A percentile compares a stretch with the other conserved stretches of the same genome.
Conservation (phyloP, 2,797 vertebrate genomes). For the Notolepis coatsorum region DNA sequence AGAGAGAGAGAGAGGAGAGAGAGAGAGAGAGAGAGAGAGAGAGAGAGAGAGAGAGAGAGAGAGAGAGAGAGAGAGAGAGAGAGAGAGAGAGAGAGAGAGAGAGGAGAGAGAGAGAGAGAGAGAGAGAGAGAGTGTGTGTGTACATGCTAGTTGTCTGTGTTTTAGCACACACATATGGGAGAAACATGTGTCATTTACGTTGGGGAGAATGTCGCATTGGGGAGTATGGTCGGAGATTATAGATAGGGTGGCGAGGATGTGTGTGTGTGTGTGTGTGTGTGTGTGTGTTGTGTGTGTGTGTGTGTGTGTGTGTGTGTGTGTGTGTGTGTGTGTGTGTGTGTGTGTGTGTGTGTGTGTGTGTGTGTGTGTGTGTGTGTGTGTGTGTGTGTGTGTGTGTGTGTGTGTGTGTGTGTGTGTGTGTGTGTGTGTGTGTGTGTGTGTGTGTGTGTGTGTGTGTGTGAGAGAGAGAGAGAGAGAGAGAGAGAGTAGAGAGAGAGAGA, state of each 20-base stretch:
- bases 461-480: slow-evolving; percentile 74
- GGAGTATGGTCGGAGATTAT: slow-evolving; percentile 49
- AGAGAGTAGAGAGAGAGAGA: slow-evolving; percentile 75
- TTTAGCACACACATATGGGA: slow-evolving; percentile 73
- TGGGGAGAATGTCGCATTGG: slow-evolving; percentile 52
- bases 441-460: slow-evolving; percentile 13
- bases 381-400: slow-evolving; percentile 38
- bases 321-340: neutral
- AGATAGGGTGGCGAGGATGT: slow-evolving; percentile 43
- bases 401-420: slow-evolving; percentile 27
- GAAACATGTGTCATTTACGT: slow-evolving; percentile 69
- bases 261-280: neutral
- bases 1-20: no score
- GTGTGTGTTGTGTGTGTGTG: neutral
- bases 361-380: neutral
- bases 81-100: no score
- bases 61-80: no score
- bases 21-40: no score
- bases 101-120: no score
- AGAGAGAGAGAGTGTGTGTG: slow-evolving; percentile 48
- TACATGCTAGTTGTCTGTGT: slow-evolving; percentile 45
- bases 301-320: neutral
- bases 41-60: no score
- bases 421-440: neutral
- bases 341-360: neutral